These are phyloP conservation scores for Bombus affinis DNA, from an alignment of 1,140 invertebrate genomes.

Conservation along the genomic window DNA sequence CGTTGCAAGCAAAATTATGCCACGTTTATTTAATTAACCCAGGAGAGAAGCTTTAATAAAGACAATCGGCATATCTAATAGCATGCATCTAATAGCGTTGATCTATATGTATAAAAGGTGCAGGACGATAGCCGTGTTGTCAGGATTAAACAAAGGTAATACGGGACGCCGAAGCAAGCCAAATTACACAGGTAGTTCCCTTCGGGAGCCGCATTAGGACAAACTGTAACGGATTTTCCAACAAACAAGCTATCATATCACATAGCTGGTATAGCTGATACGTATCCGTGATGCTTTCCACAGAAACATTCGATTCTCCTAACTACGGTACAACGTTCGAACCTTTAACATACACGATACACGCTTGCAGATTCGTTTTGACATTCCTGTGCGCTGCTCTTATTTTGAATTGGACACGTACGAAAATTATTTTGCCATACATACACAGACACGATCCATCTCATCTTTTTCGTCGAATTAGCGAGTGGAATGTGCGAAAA, in stretches of 20 bases:
- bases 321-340: slow-evolving; percentile 18
- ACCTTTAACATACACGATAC: slow-evolving; percentile 14
- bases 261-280: no score
- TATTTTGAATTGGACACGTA: not conserved
- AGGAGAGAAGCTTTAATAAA: not conserved
- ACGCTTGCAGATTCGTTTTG: not conserved
- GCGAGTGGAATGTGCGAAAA: no score
- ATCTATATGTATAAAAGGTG: no score
- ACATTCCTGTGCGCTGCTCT: not conserved
- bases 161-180: slow-evolving; percentile 50
- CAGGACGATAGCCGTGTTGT: slow-evolving; percentile 3
- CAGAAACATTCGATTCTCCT: slow-evolving; percentile 41
- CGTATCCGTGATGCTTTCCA: not conserved
- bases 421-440: not conserved
- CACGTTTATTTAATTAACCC: not conserved
- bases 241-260: slow-evolving; percentile 28
- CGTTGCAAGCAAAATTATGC: no score
- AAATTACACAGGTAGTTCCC: slow-evolving; percentile 54
- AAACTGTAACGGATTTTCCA: slow-evolving; percentile 24
- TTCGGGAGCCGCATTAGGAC: slow-evolving; percentile 20
- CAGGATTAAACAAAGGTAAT: slow-evolving; percentile 46
- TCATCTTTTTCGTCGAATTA: no score
- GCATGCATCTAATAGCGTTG: not conserved
- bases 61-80: not conserved
- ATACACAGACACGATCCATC: no score